Evolutionary conservation across 2,797 vertebrate genomes (phyloP).

Genomic region (Ctenosaura bakeri): DNA sequence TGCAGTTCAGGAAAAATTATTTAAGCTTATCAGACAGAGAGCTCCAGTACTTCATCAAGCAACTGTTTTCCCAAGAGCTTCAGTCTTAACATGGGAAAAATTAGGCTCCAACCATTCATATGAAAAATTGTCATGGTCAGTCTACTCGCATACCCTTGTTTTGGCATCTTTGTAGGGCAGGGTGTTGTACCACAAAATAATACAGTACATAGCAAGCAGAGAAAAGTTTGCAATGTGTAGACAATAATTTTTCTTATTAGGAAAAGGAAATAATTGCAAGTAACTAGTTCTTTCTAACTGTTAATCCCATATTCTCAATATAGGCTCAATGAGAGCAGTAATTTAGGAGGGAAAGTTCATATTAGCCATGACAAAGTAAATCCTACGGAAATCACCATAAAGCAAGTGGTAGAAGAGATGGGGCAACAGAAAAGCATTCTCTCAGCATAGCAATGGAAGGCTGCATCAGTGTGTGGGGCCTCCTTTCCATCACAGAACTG

Average conservation of each 20-base stretch:
- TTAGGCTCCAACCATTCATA: background rate
- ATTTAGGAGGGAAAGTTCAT: too few species aligned
- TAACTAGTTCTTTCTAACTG: background rate
- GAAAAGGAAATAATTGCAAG: background rate
- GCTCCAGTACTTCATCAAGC: too few species aligned
- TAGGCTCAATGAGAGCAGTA: background rate
- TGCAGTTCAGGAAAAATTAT: too few species aligned
- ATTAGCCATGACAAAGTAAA: background rate
- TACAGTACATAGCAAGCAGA: background rate
- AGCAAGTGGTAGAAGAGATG: background rate
- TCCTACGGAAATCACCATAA: background rate
- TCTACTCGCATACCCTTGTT: constrained; percentile 1
- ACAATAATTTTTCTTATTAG: background rate
- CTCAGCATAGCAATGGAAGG: background rate
- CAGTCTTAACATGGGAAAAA: background rate
- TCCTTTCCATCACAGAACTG: background rate
- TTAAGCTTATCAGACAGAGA: too few species aligned
- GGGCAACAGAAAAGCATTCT: background rate
- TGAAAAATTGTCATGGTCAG: background rate
- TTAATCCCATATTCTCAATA: background rate
- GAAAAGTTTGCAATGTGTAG: background rate
- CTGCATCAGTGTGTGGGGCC: background rate
- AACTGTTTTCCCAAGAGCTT: background rate
- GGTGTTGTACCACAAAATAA: background rate
- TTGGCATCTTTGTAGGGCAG: background rate